Conservation (phyloP, 1,140 invertebrate species). For the Nixonia krombeini region DNA sequence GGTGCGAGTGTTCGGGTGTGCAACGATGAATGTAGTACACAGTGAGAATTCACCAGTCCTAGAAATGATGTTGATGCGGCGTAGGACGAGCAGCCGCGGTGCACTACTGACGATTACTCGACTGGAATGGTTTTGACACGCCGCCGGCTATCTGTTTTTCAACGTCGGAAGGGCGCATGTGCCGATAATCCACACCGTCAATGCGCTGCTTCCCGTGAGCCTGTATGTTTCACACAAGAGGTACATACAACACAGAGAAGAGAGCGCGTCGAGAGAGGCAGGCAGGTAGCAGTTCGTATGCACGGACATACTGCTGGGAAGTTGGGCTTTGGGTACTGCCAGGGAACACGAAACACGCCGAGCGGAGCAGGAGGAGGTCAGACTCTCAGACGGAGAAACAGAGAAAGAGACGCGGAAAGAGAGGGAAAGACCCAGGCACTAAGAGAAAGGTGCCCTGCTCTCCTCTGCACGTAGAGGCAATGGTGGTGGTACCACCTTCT, state of each 20-base stretch:
- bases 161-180: slow-evolving; percentile 60
- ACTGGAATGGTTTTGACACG: slow-evolving; percentile 66
- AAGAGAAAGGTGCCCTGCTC: neutral
- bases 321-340: neutral
- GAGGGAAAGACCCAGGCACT: neutral
- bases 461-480: too few relatives aligned
- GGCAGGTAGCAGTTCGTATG: neutral
- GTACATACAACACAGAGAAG: neutral
- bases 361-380: neutral
- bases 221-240: slow-evolving; percentile 14
- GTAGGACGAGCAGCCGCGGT: neutral
- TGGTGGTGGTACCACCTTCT: neutral
- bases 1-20: neutral
- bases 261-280: neutral
- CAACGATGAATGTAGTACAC: neutral
- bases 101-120: slow-evolving; percentile 46
- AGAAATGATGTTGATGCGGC: neutral
- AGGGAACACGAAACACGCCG: neutral
- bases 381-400: neutral
- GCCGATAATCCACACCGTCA: slow-evolving; percentile 63
- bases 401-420: neutral
- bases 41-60: too few relatives aligned
- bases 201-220: slow-evolving; percentile 11
- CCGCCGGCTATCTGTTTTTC: slow-evolving; percentile 58
- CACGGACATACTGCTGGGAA: neutral